Evolutionary conservation across 1,140 invertebrate species (phyloP).

Genomic region (Whitmania pigra): DNA sequence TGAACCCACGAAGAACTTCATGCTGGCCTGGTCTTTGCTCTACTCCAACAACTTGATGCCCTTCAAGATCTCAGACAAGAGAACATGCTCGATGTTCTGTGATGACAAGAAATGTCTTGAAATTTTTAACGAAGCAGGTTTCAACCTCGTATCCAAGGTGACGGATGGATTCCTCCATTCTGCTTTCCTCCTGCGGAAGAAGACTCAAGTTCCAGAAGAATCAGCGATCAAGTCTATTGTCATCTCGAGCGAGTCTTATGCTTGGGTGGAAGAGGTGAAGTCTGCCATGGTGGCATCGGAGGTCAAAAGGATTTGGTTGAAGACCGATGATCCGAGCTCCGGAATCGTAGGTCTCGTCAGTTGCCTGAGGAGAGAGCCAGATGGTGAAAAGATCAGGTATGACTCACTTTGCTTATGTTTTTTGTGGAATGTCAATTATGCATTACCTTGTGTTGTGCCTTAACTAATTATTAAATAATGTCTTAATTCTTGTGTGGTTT

Average conservation of each 20-base stretch:
- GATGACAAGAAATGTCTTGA: slow-evolving; percentile 34
- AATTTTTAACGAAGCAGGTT: slow-evolving; percentile 40
- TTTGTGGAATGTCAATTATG: too few relatives aligned
- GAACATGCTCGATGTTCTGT: slow-evolving; percentile 36
- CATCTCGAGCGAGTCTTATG: slow-evolving; percentile 39
- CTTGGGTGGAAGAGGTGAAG: slow-evolving; percentile 69
- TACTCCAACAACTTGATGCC: neutral
- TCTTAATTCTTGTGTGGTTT: too few relatives aligned
- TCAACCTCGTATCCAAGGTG: slow-evolving; percentile 39
- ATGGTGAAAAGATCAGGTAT: slow-evolving; percentile 58
- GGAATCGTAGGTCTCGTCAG: slow-evolving; percentile 76
- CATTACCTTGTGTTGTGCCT: too few relatives aligned
- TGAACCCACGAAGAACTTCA: slow-evolving; percentile 51
- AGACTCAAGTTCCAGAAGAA: neutral
- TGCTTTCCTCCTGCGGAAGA: slow-evolving; percentile 34
- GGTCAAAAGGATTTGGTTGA: slow-evolving; percentile 38
- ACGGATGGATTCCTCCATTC: slow-evolving; percentile 34
- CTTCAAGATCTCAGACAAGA: slow-evolving; percentile 18
- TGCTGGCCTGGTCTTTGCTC: slow-evolving; percentile 31
- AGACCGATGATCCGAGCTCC: slow-evolving; percentile 36
- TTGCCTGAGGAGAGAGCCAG: slow-evolving; percentile 70
- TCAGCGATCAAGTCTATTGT: slow-evolving; percentile 24
- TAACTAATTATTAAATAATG: too few relatives aligned
- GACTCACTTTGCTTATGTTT: too few relatives aligned
- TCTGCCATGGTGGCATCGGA: slow-evolving; percentile 46